Conservation (phyloP, 2,797 vertebrate species). For the Chloroceryle inda region DNA sequence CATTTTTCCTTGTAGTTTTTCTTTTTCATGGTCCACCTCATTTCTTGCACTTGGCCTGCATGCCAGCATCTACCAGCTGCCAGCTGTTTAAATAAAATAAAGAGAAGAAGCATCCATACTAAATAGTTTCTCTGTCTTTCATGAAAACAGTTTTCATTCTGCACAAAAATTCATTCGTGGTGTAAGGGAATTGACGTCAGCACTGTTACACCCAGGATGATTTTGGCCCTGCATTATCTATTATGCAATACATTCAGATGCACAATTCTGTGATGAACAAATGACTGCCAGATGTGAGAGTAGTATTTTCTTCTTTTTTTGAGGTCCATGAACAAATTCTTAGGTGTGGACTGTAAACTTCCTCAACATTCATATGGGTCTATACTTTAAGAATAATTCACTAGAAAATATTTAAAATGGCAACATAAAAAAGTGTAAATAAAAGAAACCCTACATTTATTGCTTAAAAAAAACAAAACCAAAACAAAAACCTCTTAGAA, state of each 20-base stretch:
- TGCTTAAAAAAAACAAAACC: neutral
- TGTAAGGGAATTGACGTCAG: slow-evolving; percentile 63
- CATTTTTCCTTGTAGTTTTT: neutral
- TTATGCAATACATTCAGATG: slow-evolving; percentile 75
- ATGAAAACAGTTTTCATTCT: slow-evolving; percentile 61
- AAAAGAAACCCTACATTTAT: neutral
- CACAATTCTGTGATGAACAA: slow-evolving; percentile 57
- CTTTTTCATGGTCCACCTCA: neutral
- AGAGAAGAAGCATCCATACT: slow-evolving; percentile 18
- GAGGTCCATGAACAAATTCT: slow-evolving; percentile 27
- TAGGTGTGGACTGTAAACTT: neutral
- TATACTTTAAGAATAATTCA: slow-evolving; percentile 1
- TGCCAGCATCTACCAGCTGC: slow-evolving; percentile 35
- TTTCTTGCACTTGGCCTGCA: slow-evolving; percentile 31
- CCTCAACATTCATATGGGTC: neutral
- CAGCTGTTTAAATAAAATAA: slow-evolving; percentile 50
- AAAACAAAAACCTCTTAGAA: neutral
- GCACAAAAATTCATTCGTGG: slow-evolving; percentile 50
- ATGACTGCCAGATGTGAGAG: slow-evolving; percentile 71
- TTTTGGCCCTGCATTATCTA: slow-evolving; percentile 62
- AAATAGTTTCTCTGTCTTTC: slow-evolving; percentile 34
- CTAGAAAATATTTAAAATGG: neutral
- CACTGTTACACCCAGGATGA: slow-evolving; percentile 63
- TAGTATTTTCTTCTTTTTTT: slow-evolving; percentile 15
- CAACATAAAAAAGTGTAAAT: neutral